These are phyloP conservation scores for Catharus bicknelli DNA, from an alignment of 2,113 vertebrate species.

Conservation along the genomic window DNA sequence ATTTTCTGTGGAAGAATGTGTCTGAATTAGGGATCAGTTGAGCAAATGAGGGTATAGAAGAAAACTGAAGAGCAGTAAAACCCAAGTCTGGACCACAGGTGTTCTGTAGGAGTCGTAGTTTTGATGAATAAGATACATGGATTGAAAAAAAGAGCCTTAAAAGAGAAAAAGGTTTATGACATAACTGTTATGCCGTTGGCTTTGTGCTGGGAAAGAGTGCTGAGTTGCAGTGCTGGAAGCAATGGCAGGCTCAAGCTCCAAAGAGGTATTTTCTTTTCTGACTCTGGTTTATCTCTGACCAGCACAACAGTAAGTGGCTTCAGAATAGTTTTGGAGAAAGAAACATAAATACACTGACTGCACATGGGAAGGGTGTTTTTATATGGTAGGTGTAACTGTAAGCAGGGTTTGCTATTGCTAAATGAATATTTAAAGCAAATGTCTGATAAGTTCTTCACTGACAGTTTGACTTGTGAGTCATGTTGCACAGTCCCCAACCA, in stretches of 20 bases:
- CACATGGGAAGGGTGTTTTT: neutral
- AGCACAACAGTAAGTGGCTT: neutral
- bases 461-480: constrained; percentile 62
- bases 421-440: constrained; percentile 53
- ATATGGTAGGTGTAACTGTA: neutral
- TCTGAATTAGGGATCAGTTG: neutral
- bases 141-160: neutral
- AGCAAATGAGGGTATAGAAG: neutral
- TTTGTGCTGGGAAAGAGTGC: neutral
- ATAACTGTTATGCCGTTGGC: fast-evolving
- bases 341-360: neutral
- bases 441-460: constrained; percentile 29
- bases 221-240: neutral
- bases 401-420: constrained; percentile 6
- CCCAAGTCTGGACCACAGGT: neutral
- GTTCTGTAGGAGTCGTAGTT: neutral
- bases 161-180: neutral
- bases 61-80: neutral
- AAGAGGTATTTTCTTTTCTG: neutral
- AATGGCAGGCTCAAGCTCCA: neutral
- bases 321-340: neutral
- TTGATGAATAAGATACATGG: neutral
- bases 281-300: neutral
- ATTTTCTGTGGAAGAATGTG: neutral
- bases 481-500: constrained; percentile 41